A percentile compares a stretch with the other conserved stretches of the same genome.
These are phyloP conservation scores for Reinhardtius hippoglossoides DNA, from an alignment of 2,113 vertebrate species.

Conservation along the genomic window DNA sequence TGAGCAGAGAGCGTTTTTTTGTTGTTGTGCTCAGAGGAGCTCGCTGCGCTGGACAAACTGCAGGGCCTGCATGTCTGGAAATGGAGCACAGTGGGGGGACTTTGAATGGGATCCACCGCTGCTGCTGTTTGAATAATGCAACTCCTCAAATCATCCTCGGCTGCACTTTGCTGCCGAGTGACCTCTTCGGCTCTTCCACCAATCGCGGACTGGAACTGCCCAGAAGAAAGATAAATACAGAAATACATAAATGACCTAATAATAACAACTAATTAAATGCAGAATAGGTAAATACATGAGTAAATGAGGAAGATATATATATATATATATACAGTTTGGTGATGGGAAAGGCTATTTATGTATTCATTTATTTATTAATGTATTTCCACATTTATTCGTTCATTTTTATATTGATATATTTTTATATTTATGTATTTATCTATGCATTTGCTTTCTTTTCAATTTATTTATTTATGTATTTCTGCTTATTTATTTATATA, in stretches of 20 bases:
- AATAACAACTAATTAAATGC: not conserved
- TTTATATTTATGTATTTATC: not conserved
- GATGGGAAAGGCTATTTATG: no score
- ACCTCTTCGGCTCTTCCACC: constrained; percentile 5
- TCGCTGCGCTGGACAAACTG: constrained; percentile 52
- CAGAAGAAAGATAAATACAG: not conserved
- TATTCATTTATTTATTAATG: not conserved
- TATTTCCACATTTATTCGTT: not conserved
- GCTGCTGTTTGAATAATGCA: constrained; percentile 63
- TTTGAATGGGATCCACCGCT: constrained; percentile 52
- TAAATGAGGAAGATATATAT: not conserved
- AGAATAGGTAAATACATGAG: not conserved
- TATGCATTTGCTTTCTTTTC: not conserved
- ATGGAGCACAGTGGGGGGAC: constrained; percentile 58
- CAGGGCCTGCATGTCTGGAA: constrained; percentile 47
- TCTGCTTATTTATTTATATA: not conserved
- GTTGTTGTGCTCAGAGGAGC: constrained; percentile 63
- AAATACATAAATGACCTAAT: not conserved
- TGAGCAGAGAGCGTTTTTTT: constrained; percentile 54
- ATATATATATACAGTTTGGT: not conserved
- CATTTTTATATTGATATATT: not conserved
- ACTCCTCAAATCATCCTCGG: constrained; percentile 36
- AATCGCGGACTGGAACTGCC: not conserved
- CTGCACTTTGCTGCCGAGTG: constrained; percentile 35
- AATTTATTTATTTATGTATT: not conserved